Evolutionary conservation across 2,797 vertebrate genomes (phyloP).

Genomic region (Merluccius polli): DNA sequence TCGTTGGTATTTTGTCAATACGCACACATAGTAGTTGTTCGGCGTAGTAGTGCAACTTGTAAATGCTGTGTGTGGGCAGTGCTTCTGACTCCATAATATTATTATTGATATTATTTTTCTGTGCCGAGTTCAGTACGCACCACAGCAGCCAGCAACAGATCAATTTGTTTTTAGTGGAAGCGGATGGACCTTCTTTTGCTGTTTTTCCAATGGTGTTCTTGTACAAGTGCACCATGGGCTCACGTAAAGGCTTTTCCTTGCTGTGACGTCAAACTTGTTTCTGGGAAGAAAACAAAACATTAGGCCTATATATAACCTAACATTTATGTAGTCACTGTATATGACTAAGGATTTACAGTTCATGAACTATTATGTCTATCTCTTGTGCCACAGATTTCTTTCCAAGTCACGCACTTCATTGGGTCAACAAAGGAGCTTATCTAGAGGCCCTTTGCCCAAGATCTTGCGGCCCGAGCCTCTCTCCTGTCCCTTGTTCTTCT

Average conservation of each 20-base stretch:
- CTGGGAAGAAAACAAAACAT: background rate
- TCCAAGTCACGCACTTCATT: background rate
- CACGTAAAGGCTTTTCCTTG: background rate
- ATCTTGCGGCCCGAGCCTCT: background rate
- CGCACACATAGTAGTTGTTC: constrained; percentile 24
- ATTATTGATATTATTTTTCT: background rate
- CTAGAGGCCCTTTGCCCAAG: background rate
- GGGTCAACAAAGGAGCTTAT: constrained; percentile 6
- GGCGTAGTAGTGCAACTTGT: background rate
- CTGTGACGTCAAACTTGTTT: background rate
- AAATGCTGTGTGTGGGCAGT: background rate
- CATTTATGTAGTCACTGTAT: constrained; percentile 1
- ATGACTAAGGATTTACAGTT: background rate
- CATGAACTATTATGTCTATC: background rate
- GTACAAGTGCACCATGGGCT: background rate
- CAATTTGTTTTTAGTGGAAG: background rate
- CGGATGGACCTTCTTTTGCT: background rate
- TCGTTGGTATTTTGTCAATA: constrained; percentile 35
- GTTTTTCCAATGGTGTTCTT: background rate
- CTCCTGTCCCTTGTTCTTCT: background rate
- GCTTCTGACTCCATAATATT: background rate
- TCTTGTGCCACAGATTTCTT: background rate
- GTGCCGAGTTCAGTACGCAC: background rate
- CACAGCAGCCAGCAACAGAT: background rate
- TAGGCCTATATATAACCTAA: too few species aligned